Evolutionary conservation across 2,888 invertebrate genomes (phyloP).

Genomic region (Crepidodera aurea): DNA sequence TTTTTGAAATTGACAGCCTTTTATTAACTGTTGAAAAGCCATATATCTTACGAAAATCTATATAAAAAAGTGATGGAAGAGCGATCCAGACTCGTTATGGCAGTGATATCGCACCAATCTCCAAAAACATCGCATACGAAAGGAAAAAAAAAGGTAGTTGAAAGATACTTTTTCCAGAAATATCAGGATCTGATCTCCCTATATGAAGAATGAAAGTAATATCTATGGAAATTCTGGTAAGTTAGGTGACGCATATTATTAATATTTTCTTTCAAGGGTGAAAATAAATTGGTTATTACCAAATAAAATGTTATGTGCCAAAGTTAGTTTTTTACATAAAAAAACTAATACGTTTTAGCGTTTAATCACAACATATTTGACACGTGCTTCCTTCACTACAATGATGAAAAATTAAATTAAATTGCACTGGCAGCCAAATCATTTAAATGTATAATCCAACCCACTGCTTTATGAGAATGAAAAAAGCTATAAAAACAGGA

Average conservation of each 20-base stretch:
- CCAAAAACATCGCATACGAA: constrained; percentile 24
- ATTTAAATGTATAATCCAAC: too few relatives aligned
- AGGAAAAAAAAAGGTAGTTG: constrained; percentile 28
- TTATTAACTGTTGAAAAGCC: constrained; percentile 31
- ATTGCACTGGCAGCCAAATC: too few relatives aligned
- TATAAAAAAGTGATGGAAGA: constrained; percentile 31
- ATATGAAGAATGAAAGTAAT: constrained; percentile 32
- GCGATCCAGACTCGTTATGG: constrained; percentile 28
- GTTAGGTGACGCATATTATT: constrained; percentile 25
- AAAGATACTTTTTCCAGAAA: constrained; percentile 16
- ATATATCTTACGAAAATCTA: constrained; percentile 29
- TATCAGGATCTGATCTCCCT: constrained; percentile 22
- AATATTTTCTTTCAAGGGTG: constrained; percentile 19
- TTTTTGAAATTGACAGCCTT: constrained; percentile 31
- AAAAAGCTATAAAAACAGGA: too few relatives aligned
- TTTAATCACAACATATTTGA: too few relatives aligned
- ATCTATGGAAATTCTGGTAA: constrained; percentile 31
- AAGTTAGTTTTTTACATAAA: not conserved
- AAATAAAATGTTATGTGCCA: not conserved
- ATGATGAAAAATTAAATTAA: too few relatives aligned
- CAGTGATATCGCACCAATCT: constrained; percentile 28
- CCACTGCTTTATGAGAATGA: too few relatives aligned
- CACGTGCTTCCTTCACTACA: too few relatives aligned
- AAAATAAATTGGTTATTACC: constrained; percentile 1
- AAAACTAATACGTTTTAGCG: too few relatives aligned